Percentiles rank a stretch among this genome's conserved stretches.
phyloP scores from a whole-genome alignment of 2,888 invertebrate genomes.

The Eurytoma californica region DNA sequence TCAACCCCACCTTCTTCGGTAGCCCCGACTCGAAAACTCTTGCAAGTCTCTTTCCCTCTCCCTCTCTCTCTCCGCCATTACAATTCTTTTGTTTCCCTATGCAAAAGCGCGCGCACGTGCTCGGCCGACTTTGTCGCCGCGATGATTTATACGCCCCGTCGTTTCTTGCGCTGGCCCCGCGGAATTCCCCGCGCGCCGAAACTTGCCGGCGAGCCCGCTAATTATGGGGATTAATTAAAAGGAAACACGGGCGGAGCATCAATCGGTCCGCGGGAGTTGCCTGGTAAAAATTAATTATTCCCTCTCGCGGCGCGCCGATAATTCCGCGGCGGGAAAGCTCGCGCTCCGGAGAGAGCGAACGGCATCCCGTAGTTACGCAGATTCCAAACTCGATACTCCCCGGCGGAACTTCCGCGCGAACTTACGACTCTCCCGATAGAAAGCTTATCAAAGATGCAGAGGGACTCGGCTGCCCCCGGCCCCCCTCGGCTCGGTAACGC shows the following conservation, averaged over 20 bases:
- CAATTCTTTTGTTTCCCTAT: constrained; percentile 45
- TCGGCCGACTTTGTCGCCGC: neutral
- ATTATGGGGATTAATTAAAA: constrained; percentile 44
- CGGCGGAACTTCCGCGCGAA: constrained; percentile 41
- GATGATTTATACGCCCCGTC: constrained; percentile 46
- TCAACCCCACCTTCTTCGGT: constrained; percentile 54
- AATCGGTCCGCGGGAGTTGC: constrained; percentile 16
- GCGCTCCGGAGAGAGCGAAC: constrained; percentile 43
- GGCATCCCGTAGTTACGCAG: constrained; percentile 55
- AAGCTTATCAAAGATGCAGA: constrained; percentile 49
- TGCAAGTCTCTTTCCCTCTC: constrained; percentile 31
- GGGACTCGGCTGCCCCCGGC: constrained; percentile 3
- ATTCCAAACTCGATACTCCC: constrained; percentile 49
- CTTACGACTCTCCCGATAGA: constrained; percentile 45
- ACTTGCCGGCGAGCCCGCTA: constrained; percentile 23
- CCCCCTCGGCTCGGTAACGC: neutral
- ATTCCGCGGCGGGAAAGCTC: constrained; percentile 51
- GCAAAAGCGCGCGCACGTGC: neutral
- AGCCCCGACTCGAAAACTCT: constrained; percentile 45
- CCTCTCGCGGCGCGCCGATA: neutral
- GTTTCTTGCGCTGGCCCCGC: constrained; percentile 16
- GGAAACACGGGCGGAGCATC: constrained; percentile 14
- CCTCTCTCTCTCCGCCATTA: constrained; percentile 1
- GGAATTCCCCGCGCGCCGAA: constrained; percentile 23
- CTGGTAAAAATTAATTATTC: constrained; percentile 51